Base-by-base conservation (phyloP, 2,797 vertebrate species). In the Kryptolebias ocellatus region DNA sequence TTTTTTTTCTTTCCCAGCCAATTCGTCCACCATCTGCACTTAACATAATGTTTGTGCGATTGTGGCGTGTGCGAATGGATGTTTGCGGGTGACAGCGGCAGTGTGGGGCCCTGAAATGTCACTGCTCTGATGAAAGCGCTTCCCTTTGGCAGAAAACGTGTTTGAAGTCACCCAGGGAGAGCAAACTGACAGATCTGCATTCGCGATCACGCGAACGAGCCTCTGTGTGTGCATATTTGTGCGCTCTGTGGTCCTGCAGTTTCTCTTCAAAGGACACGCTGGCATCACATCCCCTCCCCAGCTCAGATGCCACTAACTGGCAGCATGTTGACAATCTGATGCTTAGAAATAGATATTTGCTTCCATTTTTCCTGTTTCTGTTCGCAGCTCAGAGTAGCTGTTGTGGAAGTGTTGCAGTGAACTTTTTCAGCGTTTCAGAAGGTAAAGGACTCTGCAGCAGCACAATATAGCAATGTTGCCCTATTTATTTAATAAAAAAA, bases 161-260 rank as follows among this genome's bases (percentile, higher is more conserved):
- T 79, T 74, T 85, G 77, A 87, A 76, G 77, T 78, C 58, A 53
- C 64, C 67, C 64, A 42, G 58, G 53, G 60, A 78, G 59, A 6
- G 42, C 27, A 27, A 68, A 64, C 45, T 59, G 45, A 61, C 60
- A 68, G 42, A 62, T 81, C 60, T 79, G 66, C 66, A 80, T 72
- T 58, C 49, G 55, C n/a, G 31, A 69, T 67, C 4, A 37, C 73
- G 54, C 62, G 56, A 60, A 58, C 49, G 51, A 51, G 47, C 66
- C 61, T 53, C 28, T 64, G 50, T 17, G 6, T 17, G 54, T 49
- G 73, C 17, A 8, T 45, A 54, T 84, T 65, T 55, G 59, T 53
- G 0, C 27, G 39, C n/a, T 4, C 8, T 53, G 37, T 29, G 27
- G 49, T 45, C 9, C 31, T 57, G 17, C 44, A 51, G 53, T 45